Percentiles rank a stretch among this genome's conserved stretches.
phyloP scores from a whole-genome alignment of 2,797 vertebrate genomes.

The Pantherophis vulpinus region DNA sequence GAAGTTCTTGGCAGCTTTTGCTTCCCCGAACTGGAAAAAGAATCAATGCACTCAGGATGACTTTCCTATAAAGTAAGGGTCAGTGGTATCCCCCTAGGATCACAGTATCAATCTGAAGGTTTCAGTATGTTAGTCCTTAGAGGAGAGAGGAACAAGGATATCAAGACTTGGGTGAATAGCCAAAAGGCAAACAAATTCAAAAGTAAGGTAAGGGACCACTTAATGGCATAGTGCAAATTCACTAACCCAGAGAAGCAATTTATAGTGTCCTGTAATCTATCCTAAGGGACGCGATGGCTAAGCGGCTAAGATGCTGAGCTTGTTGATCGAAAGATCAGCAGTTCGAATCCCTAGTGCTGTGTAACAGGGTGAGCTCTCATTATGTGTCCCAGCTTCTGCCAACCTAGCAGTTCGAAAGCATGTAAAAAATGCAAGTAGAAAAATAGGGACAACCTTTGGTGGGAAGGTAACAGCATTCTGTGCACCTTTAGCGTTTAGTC shows the following conservation, averaged over 20 bases:
- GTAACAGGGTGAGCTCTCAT: no score
- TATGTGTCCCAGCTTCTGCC: no score
- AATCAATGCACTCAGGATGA: not conserved
- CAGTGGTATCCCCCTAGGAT: not conserved
- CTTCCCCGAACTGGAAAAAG: not conserved
- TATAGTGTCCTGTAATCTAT: not conserved
- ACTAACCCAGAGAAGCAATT: not conserved
- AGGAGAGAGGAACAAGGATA: no score
- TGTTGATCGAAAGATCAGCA: no score
- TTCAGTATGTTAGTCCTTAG: not conserved
- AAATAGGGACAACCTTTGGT: no score
- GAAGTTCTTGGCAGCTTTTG: conserved; percentile 52
- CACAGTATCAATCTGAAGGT: not conserved
- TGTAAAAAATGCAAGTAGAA: no score
- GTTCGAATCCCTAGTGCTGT: no score
- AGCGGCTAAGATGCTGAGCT: no score
- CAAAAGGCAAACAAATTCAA: not conserved
- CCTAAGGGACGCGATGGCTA: no score
- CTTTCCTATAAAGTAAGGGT: not conserved
- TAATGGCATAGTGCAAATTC: not conserved
- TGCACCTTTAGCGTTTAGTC: no score
- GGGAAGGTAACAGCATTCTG: no score
- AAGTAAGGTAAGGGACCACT: not conserved
- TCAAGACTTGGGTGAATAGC: not conserved
- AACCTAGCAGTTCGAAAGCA: no score